Conservation (phyloP, 2,113 vertebrate genomes). For the Atractosteus spatula region DNA sequence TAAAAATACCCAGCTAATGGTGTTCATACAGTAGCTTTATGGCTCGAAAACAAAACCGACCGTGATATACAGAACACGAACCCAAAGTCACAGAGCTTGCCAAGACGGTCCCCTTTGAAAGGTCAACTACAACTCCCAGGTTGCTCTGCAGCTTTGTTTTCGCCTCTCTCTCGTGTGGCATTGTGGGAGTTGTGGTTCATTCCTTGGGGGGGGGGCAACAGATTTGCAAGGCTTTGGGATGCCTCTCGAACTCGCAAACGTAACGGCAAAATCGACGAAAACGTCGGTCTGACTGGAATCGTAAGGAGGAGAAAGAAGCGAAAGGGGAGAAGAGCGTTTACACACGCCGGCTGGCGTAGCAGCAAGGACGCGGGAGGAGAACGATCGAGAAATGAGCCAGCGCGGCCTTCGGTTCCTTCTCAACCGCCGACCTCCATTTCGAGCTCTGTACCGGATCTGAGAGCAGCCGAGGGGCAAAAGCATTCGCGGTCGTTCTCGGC, state of each 20-base stretch:
- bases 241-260: background rate
- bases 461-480: background rate
- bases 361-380: too few species aligned
- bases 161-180: background rate
- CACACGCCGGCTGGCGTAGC: too few species aligned
- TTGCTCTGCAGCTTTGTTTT: background rate
- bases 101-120: too few species aligned
- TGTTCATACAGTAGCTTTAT: too few species aligned
- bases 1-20: too few species aligned
- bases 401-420: conserved; percentile 2
- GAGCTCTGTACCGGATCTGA: conserved; percentile 1
- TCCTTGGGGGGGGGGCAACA: background rate
- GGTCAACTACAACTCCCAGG: background rate
- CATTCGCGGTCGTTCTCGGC: background rate
- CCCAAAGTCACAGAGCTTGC: too few species aligned
- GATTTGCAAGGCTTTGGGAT: background rate
- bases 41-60: too few species aligned
- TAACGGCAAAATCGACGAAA: background rate
- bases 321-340: too few species aligned
- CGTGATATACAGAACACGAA: too few species aligned
- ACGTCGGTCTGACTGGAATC: background rate
- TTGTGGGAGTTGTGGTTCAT: conserved; percentile 3
- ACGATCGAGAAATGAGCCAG: background rate
- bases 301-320: background rate
- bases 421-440: conserved; percentile 21